Percentiles rank a stretch among this genome's conserved stretches.
Conservation (phyloP, 1,140 invertebrate genomes). For the Trachelipus rathkii region DNA sequence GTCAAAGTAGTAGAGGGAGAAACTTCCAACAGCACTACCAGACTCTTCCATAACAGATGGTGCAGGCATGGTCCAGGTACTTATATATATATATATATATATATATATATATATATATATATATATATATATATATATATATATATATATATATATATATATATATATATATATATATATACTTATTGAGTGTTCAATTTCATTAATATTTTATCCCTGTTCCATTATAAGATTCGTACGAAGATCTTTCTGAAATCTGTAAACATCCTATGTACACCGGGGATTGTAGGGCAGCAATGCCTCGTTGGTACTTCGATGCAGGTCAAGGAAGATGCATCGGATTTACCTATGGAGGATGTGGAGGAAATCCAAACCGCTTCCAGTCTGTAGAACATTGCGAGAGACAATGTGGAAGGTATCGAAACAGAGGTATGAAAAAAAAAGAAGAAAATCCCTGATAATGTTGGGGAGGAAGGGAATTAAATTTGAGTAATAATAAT, state of each 20-base stretch:
- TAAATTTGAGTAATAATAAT: too few species aligned
- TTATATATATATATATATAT: neutral
- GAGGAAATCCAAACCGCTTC: slow-evolving; percentile 74
- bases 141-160: slow-evolving; percentile 4
- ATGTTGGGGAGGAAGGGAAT: too few species aligned
- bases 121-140: slow-evolving; percentile 4
- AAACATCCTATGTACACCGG: slow-evolving; percentile 59
- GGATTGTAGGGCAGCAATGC: slow-evolving; percentile 54
- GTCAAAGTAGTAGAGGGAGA: slow-evolving; percentile 9
- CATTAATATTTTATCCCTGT: too few species aligned
- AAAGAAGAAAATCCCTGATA: too few species aligned
- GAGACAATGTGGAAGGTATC: slow-evolving; percentile 70
- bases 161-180: neutral
- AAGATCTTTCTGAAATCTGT: slow-evolving; percentile 55
- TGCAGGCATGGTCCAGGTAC: slow-evolving; percentile 20
- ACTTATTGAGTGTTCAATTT: too few species aligned
- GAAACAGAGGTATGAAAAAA: slow-evolving; percentile 33
- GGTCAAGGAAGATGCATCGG: slow-evolving; percentile 56
- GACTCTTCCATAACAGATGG: neutral
- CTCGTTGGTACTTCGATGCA: slow-evolving; percentile 71
- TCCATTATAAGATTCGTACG: slow-evolving; percentile 25
- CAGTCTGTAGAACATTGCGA: slow-evolving; percentile 71
- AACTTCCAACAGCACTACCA: slow-evolving; percentile 3
- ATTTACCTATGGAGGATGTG: slow-evolving; percentile 76
- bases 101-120: slow-evolving; percentile 1